phyloP scores from a whole-genome alignment of 2,888 invertebrate species.

The Microplitis manilae region DNA sequence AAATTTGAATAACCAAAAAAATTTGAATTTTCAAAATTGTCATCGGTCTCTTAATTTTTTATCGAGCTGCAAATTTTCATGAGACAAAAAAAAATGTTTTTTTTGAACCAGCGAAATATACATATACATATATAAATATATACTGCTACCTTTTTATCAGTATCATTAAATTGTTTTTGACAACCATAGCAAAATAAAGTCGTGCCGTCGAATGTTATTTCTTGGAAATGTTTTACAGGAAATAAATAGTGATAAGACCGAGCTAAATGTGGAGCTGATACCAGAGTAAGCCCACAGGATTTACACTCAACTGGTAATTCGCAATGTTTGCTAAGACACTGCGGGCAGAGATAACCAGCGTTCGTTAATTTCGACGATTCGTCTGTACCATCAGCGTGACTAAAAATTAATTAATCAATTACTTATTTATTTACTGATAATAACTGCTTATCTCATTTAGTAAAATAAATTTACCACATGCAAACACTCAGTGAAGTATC shows the following conservation, averaged over 20 bases:
- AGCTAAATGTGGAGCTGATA: conserved; percentile 98
- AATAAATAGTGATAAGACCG: conserved; percentile 98
- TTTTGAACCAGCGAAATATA: too few relatives aligned
- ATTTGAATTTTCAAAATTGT: too few relatives aligned
- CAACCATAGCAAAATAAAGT: conserved; percentile 82
- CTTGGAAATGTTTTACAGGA: conserved; percentile 89
- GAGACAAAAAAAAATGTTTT: conserved; percentile 53
- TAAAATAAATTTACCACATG: conserved; percentile 82
- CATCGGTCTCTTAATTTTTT: too few relatives aligned
- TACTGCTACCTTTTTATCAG: conserved; percentile 80
- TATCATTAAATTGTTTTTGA: conserved; percentile 77
- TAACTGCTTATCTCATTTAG: neutral
- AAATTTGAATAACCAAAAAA: too few relatives aligned
- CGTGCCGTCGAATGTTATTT: conserved; percentile 78
- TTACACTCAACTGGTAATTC: conserved; percentile 97
- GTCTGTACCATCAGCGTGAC: conserved; percentile 86
- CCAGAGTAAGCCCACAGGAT: conserved; percentile 94
- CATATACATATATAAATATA: too few relatives aligned
- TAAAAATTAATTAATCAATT: conserved; percentile 62
- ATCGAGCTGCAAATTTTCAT: too few relatives aligned
- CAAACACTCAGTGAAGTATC: conserved; percentile 88
- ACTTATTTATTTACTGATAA: conserved; percentile 10
- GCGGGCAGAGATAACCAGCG: conserved; percentile 91
- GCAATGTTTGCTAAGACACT: conserved; percentile 98
- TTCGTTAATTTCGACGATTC: conserved; percentile 80